These are phyloP conservation scores for Enteromius fasciolatus DNA, from an alignment of 2,797 vertebrate species.

Conservation along the genomic window DNA sequence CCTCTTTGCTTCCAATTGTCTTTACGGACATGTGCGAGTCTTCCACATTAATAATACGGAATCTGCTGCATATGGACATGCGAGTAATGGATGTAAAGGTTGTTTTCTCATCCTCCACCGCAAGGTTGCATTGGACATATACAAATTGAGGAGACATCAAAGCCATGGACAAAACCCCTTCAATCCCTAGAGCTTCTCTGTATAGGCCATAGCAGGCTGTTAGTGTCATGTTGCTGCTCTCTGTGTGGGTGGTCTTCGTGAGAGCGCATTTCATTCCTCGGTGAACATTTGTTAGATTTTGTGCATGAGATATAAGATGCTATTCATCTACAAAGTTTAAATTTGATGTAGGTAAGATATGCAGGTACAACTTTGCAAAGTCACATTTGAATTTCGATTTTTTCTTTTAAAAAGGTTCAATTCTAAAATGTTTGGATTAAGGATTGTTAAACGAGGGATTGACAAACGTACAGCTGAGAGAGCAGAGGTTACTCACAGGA, in stretches of 20 bases:
- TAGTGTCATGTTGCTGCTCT: conserved; percentile 54
- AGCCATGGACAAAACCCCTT: conserved; percentile 37
- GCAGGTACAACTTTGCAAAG: not conserved
- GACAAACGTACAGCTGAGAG: not conserved
- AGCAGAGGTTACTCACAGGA: not conserved
- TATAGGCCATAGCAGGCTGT: conserved; percentile 33
- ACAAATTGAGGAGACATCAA: conserved; percentile 30
- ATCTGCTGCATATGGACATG: conserved; percentile 12
- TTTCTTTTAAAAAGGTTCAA: not conserved
- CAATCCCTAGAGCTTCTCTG: conserved; percentile 32
- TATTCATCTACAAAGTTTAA: not conserved
- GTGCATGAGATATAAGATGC: not conserved
- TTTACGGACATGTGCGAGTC: conserved; percentile 33
- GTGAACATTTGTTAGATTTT: not conserved
- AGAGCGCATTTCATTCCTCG: conserved; percentile 59
- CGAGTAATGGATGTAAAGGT: not conserved
- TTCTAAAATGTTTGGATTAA: not conserved
- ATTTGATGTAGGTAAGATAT: not conserved
- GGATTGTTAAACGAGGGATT: not conserved
- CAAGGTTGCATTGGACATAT: not conserved
- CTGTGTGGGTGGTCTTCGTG: conserved; percentile 71
- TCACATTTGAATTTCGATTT: not conserved
- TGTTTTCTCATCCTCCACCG: not conserved
- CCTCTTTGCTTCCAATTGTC: conserved; percentile 56
- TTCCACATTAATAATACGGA: conserved; percentile 57